These are phyloP conservation scores for Zaprionus kolodkinae DNA, from an alignment of 1,140 invertebrate species.

Conservation along the genomic window DNA sequence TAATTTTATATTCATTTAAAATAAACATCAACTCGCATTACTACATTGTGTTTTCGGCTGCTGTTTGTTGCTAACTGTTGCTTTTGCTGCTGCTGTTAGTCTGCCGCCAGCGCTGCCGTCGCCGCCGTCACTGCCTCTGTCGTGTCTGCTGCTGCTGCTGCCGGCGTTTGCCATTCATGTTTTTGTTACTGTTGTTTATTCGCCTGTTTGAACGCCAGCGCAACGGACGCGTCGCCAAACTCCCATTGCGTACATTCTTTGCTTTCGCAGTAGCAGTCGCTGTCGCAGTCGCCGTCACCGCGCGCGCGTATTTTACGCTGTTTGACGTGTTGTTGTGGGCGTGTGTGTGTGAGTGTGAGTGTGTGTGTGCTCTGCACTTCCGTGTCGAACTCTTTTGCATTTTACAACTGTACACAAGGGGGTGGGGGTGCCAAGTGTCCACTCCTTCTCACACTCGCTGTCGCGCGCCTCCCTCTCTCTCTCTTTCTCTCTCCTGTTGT, in stretches of 20 bases:
- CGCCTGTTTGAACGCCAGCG: slow-evolving; percentile 47
- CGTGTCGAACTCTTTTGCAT: slow-evolving; percentile 66
- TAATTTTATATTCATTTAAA: background rate
- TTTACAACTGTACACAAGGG: slow-evolving; percentile 44
- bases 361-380: slow-evolving; percentile 50
- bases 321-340: slow-evolving; percentile 35
- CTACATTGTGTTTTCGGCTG: background rate
- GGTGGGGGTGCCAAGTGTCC: background rate
- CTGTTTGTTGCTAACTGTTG: slow-evolving; percentile 42
- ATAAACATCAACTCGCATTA: background rate
- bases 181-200: slow-evolving; percentile 58
- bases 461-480: background rate
- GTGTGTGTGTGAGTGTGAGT: slow-evolving; percentile 17
- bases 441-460: background rate
- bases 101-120: background rate
- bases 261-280: background rate
- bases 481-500: background rate
- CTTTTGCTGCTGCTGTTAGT: slow-evolving; percentile 12
- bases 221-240: slow-evolving; percentile 54
- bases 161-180: slow-evolving; percentile 37
- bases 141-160: slow-evolving; percentile 6
- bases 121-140: slow-evolving; percentile 22
- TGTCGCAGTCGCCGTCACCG: no score
- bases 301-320: background rate
- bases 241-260: slow-evolving; percentile 20